A percentile compares a stretch with the other conserved stretches of the same genome.
These are phyloP conservation scores for Otolemur garnettii DNA, from an alignment of 2,113 vertebrate genomes.

Conservation along the genomic window DNA sequence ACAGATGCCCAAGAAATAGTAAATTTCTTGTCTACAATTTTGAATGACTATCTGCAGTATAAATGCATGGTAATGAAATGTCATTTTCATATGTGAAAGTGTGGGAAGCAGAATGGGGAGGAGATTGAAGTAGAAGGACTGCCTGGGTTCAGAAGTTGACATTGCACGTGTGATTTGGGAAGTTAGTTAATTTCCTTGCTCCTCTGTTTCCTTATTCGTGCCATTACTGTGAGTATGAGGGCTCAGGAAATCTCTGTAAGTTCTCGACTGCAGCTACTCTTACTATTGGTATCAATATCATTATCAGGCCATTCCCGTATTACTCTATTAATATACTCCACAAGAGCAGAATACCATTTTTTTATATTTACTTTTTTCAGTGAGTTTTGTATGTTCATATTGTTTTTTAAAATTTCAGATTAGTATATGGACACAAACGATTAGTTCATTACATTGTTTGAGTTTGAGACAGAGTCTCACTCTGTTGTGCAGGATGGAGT, in stretches of 20 bases:
- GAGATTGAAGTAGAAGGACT: background rate
- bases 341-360: background rate
- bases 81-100: background rate
- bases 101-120: background rate
- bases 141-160: background rate
- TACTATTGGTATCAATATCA: background rate
- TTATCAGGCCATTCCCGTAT: background rate
- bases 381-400: too few species aligned
- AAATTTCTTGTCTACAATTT: background rate
- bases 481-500: too few species aligned
- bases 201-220: background rate
- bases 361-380: too few species aligned
- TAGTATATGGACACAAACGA: too few species aligned
- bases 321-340: background rate
- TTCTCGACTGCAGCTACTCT: background rate
- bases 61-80: background rate
- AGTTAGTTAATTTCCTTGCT: background rate
- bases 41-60: background rate
- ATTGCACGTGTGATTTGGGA: background rate
- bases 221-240: background rate
- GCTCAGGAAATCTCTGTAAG: background rate
- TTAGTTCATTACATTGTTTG: too few species aligned
- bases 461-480: too few species aligned
- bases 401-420: too few species aligned
- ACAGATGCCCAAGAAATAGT: background rate